Evolutionary conservation across 2,113 vertebrate species (phyloP), one percentile per base, ranked within the genome.

Genomic region (Chloropsis cyanopogon): DNA sequence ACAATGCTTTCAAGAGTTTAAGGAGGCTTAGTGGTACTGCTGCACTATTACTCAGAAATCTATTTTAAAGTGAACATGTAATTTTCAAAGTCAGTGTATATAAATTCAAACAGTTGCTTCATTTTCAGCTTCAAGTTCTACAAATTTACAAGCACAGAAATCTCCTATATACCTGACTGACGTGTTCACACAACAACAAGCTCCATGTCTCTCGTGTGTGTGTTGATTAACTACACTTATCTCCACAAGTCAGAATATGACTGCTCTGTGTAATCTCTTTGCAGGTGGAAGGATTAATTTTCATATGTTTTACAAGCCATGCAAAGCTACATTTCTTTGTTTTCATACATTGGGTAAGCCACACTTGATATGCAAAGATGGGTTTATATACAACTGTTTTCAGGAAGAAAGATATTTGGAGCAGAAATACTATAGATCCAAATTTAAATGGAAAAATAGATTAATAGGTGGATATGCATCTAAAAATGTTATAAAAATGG

Each of bases 51-150:
- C 59, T 65, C 39, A 94, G 73, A 78, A 93, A 76, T 79, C 70
- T 93, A 46, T 93, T 96, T 97, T 89, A 88, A 93, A 86, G 52
- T 71, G 94, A 96, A 91, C 57, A 86, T 61, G 44, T 44, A 41
- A 90, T 96, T 96, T 95, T 90, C 37, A 92, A 86, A 87, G 60
- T 88, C 82, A 87, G 42, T 86, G 63, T 44, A 59, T 72, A 63
- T 68, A 90, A 95, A 93, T 94, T 60, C 46, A 96, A 92, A 73
- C 23, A 92, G 63, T 53, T 16, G 52, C 72, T 91, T 90, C 44
- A 78, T 93, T 92, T 95, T 80, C 63, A 70, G 39, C 61, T 94
- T 95, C 46, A 54, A 42, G 17, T 86, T 93, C 79, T 42, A 86
- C 42, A 78, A 46, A 92, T 83, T 91, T 68, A 53, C 11, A 7